Percentiles rank a stretch among this genome's conserved stretches.
These are phyloP conservation scores for Gallinago jamesoni DNA, from an alignment of 2,113 vertebrate genomes.

Conservation along the genomic window DNA sequence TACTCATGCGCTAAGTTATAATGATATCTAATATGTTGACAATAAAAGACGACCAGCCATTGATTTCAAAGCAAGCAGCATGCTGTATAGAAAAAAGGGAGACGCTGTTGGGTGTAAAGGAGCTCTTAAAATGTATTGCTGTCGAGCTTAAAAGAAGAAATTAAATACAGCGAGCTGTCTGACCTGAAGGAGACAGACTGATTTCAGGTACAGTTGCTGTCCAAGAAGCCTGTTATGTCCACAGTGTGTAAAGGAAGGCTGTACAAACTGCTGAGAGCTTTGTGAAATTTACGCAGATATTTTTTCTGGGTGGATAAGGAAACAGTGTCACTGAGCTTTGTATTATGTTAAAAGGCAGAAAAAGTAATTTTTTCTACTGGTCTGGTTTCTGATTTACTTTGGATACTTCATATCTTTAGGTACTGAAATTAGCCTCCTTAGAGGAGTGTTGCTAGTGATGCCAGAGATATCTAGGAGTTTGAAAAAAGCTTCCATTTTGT, in stretches of 20 bases:
- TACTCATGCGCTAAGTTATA: slow-evolving; percentile 54
- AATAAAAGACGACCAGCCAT: slow-evolving; percentile 46
- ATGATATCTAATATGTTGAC: slow-evolving; percentile 44
- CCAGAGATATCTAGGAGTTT: background rate
- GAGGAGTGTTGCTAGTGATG: background rate
- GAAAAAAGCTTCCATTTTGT: background rate
- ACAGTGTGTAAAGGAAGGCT: background rate
- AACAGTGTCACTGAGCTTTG: background rate
- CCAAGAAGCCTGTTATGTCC: background rate
- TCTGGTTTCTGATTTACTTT: background rate
- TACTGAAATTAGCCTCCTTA: background rate
- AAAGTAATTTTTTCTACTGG: background rate
- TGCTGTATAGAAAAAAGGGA: background rate
- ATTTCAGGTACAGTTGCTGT: background rate
- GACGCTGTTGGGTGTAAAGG: background rate
- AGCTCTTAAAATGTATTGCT: background rate
- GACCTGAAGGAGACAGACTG: background rate
- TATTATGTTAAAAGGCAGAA: background rate
- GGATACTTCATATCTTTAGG: background rate
- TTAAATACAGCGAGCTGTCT: slow-evolving; percentile 4
- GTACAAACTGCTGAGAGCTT: background rate
- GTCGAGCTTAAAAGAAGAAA: background rate
- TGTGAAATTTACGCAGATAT: background rate
- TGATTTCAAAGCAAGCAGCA: background rate
- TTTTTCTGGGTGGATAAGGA: background rate